These are phyloP conservation scores for Sinocyclocheilus grahami DNA, from an alignment of 2,113 vertebrate genomes.

Conservation along the genomic window DNA sequence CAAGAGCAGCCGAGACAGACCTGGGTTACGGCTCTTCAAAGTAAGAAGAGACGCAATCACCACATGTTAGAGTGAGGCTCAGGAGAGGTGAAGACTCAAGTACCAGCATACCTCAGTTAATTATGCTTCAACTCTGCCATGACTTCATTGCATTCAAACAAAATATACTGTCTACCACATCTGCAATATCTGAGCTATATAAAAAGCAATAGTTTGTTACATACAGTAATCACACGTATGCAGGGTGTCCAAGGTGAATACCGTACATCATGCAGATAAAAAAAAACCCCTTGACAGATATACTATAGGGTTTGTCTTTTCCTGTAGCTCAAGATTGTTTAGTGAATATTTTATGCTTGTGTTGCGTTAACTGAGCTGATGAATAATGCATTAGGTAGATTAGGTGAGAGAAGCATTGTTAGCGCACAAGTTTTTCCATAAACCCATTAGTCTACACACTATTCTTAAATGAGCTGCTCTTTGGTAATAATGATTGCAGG, in stretches of 20 bases:
- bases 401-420: constrained; percentile 59
- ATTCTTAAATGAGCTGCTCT: neutral
- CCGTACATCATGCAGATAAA: neutral
- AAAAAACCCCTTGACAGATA: neutral
- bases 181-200: neutral
- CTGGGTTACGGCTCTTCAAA: constrained; percentile 43
- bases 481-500: neutral
- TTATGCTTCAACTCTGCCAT: constrained; percentile 62
- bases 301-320: neutral
- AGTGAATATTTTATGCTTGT: constrained; percentile 61
- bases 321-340: constrained; percentile 30
- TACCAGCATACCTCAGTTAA: constrained; percentile 69
- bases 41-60: constrained; percentile 33
- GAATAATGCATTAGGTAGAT: constrained; percentile 60
- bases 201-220: neutral
- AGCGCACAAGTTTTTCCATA: constrained; percentile 60
- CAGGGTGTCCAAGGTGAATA: neutral
- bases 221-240: neutral
- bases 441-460: constrained; percentile 29
- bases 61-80: constrained; percentile 21
- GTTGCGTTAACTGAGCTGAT: constrained; percentile 57
- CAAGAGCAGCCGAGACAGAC: constrained; percentile 26
- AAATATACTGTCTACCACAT: neutral
- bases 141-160: constrained; percentile 37
- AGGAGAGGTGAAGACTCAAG: constrained; percentile 32